Base-by-base conservation (phyloP, 2,888 invertebrate genomes). In the Frankliniella fusca region DNA sequence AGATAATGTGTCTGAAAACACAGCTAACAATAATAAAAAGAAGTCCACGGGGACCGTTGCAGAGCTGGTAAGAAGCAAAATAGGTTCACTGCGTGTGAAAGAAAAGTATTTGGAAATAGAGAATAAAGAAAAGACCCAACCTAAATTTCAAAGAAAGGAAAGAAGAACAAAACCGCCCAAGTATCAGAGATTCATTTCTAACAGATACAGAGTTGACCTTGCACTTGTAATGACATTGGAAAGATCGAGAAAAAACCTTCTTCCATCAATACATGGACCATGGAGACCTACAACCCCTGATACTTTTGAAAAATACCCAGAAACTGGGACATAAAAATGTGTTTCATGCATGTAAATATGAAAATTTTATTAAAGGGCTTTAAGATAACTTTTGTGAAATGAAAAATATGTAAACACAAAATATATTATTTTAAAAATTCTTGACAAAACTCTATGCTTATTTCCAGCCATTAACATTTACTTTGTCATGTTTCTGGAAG, bases 161-260 rank as follows among this genome's bases (percentile, higher is more conserved):
- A 76, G 12, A 76, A n/a, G 27, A 27, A 23, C 8, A 1, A 76
- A 27, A 8, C 0, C 70, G 0, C 23, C 27, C 10, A 27, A 27
- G 27, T 76, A 76, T 23, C 70, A 27, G 27, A 76, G 70, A 76
- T 76, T 76, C 27, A 27, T 76, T 12, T 27, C 70, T 27, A 76
- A 76, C 27, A 76, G 70, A 27, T 76, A 76, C 27, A 23, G 70
- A 1, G 70, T 76, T 76, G 70, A 76, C 27, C 70, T 76, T 23
- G 70, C 70, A 76, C 10, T 76, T 9, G 70, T 76, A 23, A 76
- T 76, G 70, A 76, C 70, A 23, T 76, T 76, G 27, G 70, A 76
- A 76, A 76, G 70, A 76, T 76, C 70, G 12, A 76, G 70, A 27
- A 76, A 76, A 76, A 27, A 9, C 23, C n/a, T 27, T 23, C 1